These are phyloP conservation scores for Xestia sexstrigata DNA, from an alignment of 2,888 invertebrate species.

Conservation along the genomic window DNA sequence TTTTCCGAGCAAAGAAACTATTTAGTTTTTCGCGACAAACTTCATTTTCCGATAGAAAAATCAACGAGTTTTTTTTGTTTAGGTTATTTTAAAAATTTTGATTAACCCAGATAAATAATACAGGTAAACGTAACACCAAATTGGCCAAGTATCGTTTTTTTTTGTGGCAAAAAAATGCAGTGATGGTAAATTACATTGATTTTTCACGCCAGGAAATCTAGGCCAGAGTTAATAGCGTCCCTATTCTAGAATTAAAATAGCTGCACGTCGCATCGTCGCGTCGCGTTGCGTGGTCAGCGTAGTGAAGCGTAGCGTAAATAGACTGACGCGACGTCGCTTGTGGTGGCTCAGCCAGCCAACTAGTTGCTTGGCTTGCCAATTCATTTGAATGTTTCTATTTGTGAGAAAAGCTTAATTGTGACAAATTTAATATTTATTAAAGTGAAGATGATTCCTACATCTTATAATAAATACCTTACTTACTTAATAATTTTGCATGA, in stretches of 20 bases:
- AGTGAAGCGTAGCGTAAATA: conserved; percentile 84
- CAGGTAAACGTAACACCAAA: conserved; percentile 8
- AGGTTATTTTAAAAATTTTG: neutral
- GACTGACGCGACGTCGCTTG: conserved; percentile 71
- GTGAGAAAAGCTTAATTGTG: neutral
- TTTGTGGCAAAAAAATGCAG: conserved; percentile 39
- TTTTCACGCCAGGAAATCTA: conserved; percentile 81
- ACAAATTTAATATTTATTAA: neutral
- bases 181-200: conserved; percentile 51
- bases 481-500: neutral
- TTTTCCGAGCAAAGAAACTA: conserved; percentile 84
- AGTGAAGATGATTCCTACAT: neutral
- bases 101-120: conserved; percentile 6
- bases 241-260: conserved; percentile 82
- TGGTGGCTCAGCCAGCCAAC: conserved; percentile 23
- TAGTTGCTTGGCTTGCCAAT: conserved; percentile 29
- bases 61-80: neutral
- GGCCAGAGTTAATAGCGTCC: conserved; percentile 79
- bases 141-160: conserved; percentile 18
- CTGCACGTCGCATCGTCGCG: conserved; percentile 64
- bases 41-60: conserved; percentile 57
- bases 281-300: conserved; percentile 76
- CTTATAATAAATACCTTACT: neutral
- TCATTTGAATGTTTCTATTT: conserved; percentile 22
- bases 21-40: conserved; percentile 79